These are phyloP conservation scores for Steinernema feltiae DNA, from an alignment of 1,140 invertebrate genomes.

Conservation along the genomic window DNA sequence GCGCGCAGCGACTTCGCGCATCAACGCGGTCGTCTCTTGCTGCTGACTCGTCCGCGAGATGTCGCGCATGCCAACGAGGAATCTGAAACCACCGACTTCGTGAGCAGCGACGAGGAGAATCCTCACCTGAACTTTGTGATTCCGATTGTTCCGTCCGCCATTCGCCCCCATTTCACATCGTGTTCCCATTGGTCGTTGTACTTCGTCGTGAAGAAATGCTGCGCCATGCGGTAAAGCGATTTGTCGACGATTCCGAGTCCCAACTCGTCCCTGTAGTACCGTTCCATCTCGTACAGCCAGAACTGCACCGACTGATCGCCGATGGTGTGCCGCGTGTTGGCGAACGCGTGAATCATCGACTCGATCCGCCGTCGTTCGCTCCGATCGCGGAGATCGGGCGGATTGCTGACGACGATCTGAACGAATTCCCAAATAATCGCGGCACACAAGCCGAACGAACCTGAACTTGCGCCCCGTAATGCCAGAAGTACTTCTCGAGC, in stretches of 20 bases:
- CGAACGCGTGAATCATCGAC: constrained; percentile 71
- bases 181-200: constrained; percentile 48
- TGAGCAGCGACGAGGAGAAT: not conserved
- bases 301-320: constrained; percentile 76
- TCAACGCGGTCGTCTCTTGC: constrained; percentile 30
- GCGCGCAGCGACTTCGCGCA: constrained; percentile 67
- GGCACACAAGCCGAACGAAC: constrained; percentile 23
- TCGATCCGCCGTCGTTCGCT: constrained; percentile 72
- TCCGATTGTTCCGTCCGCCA: constrained; percentile 28
- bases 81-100: constrained; percentile 33
- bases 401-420: constrained; percentile 77
- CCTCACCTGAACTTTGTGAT: constrained; percentile 47
- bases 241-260: constrained; percentile 66
- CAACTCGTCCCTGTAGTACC: constrained; percentile 71
- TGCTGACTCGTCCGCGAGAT: constrained; percentile 53
- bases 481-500: constrained; percentile 57
- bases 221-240: constrained; percentile 60
- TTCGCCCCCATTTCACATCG: constrained; percentile 52
- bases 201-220: constrained; percentile 51
- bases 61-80: constrained; percentile 53
- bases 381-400: constrained; percentile 77
- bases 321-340: constrained; percentile 72
- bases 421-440: not conserved
- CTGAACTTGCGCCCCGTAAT: constrained; percentile 56
- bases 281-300: constrained; percentile 78